phyloP scores from a whole-genome alignment of 2,113 vertebrate species.

The Festucalex cinctus region DNA sequence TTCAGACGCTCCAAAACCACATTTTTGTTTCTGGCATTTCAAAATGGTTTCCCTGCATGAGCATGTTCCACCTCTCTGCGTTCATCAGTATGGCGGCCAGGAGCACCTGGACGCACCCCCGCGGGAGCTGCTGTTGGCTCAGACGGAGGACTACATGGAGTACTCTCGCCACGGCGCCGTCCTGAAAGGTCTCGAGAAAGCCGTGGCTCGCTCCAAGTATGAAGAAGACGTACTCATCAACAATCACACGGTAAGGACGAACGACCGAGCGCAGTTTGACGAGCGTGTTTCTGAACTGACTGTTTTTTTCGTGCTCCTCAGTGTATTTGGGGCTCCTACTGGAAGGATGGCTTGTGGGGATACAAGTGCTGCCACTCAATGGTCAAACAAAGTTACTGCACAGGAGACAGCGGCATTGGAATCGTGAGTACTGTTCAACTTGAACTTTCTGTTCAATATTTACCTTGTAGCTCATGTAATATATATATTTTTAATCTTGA shows the following conservation, averaged over 20 bases:
- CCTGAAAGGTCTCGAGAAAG: conserved; percentile 93
- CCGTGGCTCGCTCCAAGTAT: conserved; percentile 92
- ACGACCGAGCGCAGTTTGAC: not conserved
- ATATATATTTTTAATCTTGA: conserved; percentile 1
- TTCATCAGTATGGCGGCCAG: conserved; percentile 88
- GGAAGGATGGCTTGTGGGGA: conserved; percentile 94
- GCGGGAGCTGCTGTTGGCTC: conserved; percentile 87
- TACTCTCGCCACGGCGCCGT: conserved; percentile 95
- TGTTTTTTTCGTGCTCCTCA: conserved; percentile 45
- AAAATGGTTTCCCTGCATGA: not conserved
- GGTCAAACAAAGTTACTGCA: conserved; percentile 96
- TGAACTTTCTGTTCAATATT: not conserved
- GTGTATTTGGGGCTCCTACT: conserved; percentile 97
- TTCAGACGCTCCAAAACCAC: too few relatives aligned
- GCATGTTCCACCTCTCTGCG: conserved; percentile 3
- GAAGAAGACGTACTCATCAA: conserved; percentile 92
- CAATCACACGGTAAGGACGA: conserved; percentile 84
- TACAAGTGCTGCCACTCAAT: conserved; percentile 95
- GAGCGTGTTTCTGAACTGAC: not conserved
- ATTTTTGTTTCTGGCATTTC: too few relatives aligned
- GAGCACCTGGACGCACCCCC: conserved; percentile 90
- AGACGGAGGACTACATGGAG: conserved; percentile 96
- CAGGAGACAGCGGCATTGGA: conserved; percentile 85
- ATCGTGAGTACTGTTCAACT: conserved; percentile 75
- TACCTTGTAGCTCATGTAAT: not conserved